These are phyloP conservation scores for Lasioglossum zephyrum DNA, from an alignment of 2,888 invertebrate species.

Conservation along the genomic window DNA sequence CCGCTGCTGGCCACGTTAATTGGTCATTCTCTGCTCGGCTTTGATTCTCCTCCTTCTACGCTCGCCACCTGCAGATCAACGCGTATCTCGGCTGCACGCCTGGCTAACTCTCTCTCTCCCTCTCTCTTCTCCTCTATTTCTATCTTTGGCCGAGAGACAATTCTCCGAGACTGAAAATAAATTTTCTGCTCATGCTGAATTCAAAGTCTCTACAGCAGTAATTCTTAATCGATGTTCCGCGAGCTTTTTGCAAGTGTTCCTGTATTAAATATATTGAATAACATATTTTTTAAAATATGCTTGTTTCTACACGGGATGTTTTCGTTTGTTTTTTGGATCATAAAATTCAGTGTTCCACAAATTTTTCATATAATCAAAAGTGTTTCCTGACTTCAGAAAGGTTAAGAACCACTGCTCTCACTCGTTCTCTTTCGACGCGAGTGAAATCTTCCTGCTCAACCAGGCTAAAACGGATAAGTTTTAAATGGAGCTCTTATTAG, in stretches of 20 bases:
- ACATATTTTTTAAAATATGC: too few relatives aligned
- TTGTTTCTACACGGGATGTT: too few relatives aligned
- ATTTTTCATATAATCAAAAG: too few relatives aligned
- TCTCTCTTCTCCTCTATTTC: not conserved
- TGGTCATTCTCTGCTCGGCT: conserved; percentile 70
- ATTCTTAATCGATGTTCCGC: too few relatives aligned
- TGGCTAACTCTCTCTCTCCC: not conserved
- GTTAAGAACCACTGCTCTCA: too few relatives aligned
- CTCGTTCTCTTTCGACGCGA: not conserved
- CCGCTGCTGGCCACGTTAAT: conserved; percentile 68
- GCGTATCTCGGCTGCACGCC: conserved; percentile 21
- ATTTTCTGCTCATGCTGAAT: conserved; percentile 36
- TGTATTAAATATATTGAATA: too few relatives aligned
- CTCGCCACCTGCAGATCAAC: conserved; percentile 13
- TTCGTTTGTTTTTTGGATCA: too few relatives aligned
- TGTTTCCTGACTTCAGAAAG: not conserved
- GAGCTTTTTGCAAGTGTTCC: too few relatives aligned
- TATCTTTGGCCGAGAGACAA: not conserved
- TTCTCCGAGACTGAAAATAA: conserved; percentile 35
- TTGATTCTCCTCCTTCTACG: conserved; percentile 44
- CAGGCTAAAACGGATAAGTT: conserved; percentile 35
- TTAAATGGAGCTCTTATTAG: conserved; percentile 21
- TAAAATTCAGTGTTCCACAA: too few relatives aligned
- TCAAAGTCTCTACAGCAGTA: conserved; percentile 22
- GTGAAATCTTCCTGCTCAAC: conserved; percentile 27